Evolutionary conservation across 2,888 invertebrate genomes (phyloP), one percentile per base, ranked within the genome.

Genomic region (Acanthosepion esculentum): DNA sequence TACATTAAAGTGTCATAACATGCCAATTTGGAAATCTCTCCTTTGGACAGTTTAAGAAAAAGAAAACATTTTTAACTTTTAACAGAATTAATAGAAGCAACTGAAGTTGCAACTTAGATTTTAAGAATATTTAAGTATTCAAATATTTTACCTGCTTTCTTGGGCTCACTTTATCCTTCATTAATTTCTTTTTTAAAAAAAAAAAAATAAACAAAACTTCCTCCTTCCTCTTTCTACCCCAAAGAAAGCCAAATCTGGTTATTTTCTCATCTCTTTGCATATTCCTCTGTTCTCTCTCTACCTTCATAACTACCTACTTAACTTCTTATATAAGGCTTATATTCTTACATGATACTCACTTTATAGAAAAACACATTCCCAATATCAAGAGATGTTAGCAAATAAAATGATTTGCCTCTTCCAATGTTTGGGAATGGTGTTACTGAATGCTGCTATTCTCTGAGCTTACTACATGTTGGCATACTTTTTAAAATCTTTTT

Each of bases 281-380:
- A 4, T 26, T 3, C 10, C n/a, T n/a, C 26, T 78, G 26, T 29
- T 78, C n/a, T 64, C 26, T 26, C 12, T 78, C n/a, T 29, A n/a
- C 12, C 78, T 26, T n/a, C 29, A 29, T 29, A 78, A 78, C n/a
- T n/a, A 10, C 29, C n/a, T 78, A 78, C 78, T 29, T 78, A 29
- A 10, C 78, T 78, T 41, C 41, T 3, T 41, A 41, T 41, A 78
- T 78, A 78, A 78, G 78, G 26, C 64, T 64, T 64, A 29, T 78
- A 78, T 29, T 78, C 78, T n/a, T 78, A 29, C 78, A 78, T 78
- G 29, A 78, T 78, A 78, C 78, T n/a, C 78, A 29, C n/a, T 78
- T 78, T 78, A 78, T 78, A 29, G 78, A 78, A 78, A 18, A 78
- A 78, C 78, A 78, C 78, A 78, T 78, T 78, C 78, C 78, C 78